phyloP scores from a whole-genome alignment of 2,113 vertebrate genomes.

The Elephantulus edwardii region DNA sequence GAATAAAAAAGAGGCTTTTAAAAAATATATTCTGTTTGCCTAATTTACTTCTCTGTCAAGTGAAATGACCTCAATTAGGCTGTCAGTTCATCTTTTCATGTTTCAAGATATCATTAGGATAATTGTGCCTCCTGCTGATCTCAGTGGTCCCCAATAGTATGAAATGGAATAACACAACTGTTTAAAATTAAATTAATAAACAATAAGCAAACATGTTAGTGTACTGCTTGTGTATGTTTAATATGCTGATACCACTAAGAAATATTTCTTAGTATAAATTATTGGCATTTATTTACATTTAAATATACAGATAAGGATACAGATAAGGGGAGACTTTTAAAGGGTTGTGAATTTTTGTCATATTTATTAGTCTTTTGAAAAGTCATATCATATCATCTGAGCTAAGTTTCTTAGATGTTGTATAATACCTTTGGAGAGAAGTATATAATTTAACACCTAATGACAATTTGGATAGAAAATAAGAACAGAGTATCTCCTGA shows the following conservation, averaged over 20 bases:
- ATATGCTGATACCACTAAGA: neutral
- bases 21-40: conserved; percentile 32
- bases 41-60: conserved; percentile 30
- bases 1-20: neutral
- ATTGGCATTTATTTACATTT: neutral
- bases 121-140: neutral
- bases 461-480: neutral
- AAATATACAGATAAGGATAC: too few species aligned
- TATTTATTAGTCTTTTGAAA: neutral
- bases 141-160: neutral
- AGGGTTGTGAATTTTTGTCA: neutral
- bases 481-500: neutral
- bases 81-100: conserved; percentile 38
- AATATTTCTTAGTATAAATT: conserved; percentile 8
- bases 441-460: neutral
- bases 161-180: neutral
- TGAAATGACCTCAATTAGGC: conserved; percentile 2
- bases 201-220: neutral
- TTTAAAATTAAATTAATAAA: conserved; percentile 12
- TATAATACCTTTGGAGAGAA: neutral
- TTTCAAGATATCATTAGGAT: conserved; percentile 27
- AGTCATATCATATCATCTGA: neutral
- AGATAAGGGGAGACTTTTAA: neutral
- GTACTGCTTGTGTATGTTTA: neutral
- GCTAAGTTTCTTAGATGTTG: conserved; percentile 10